Evolutionary conservation across 64 coral and sea anemone genomes (phyloP), one percentile per base, ranked within the genome.

Genomic region (Stichodactyla helianthus): DNA sequence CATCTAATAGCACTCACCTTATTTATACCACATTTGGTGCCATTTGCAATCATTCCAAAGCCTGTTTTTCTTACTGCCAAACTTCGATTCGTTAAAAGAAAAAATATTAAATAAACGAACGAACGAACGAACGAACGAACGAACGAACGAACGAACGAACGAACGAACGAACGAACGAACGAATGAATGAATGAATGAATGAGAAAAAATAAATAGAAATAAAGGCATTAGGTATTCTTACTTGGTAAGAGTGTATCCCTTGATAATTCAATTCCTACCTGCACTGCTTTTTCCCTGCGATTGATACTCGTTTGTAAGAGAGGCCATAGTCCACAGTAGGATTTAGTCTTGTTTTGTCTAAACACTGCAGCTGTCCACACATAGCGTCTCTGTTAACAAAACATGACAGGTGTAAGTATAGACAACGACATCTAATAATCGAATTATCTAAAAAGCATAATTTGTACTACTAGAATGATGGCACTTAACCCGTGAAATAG

Each of bases 351-450:
- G 87, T 51, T 2, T 19, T 53, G 17, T 79, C 79, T 63, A 22
- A 22, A 56, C 87, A 89, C 17, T 89, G 87, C 35, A 89, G 87
- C 53, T 89, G 87, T 31, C 87, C 87, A 15, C 87, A 89, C 82
- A 27, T 28, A 27, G 58, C 77, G 54, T 89, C 12, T 67, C 87
- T 89, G 60, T 65, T 51, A 63, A 65, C n/a, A 52, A 12, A 19
- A 14, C 1, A 11, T 17, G 5, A 17, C 16, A 13, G 12, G 14
- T 61, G 11, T 5, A 61, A 13, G 4, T 17, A 13, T 4, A 61
- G 4, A 17, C 4, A 61, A 17, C 18, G 14, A 5, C 18, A 6
- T 6, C 59, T 60, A 3, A 60, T 0, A n/a, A 35, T 35, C 31
- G 31, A 35, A 35, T 35, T 35, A 35, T 35, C 31, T 35, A 35